Evolutionary conservation across 2,888 invertebrate species (phyloP).

Genomic region (Lymantria dispar): DNA sequence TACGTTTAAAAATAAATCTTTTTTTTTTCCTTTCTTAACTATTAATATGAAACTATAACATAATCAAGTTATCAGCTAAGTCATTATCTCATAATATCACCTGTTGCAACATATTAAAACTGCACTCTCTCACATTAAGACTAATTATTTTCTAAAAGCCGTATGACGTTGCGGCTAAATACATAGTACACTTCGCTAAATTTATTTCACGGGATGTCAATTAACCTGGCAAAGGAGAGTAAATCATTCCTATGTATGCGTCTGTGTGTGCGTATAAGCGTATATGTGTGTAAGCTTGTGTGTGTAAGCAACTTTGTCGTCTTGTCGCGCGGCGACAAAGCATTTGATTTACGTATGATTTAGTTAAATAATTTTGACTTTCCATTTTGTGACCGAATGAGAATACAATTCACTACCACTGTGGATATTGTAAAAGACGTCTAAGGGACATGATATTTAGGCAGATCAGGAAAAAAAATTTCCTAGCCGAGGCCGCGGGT

Average conservation of each 20-base stretch:
- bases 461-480: no score
- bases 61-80: no score
- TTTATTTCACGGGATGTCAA: slow-evolving; percentile 54
- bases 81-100: no score
- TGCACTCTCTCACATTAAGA: slow-evolving; percentile 23
- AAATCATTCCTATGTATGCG: slow-evolving; percentile 43
- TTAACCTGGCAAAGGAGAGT: slow-evolving; percentile 49
- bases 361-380: no score
- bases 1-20: no score
- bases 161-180: slow-evolving; percentile 39
- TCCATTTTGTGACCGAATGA: no score
- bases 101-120: slow-evolving; percentile 15
- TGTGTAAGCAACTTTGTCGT: slow-evolving; percentile 37
- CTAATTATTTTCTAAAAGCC: slow-evolving; percentile 50
- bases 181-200: slow-evolving; percentile 46
- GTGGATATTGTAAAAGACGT: no score
- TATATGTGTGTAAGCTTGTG: slow-evolving; percentile 16
- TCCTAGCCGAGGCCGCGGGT: no score
- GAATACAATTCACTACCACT: no score
- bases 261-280: slow-evolving; percentile 11
- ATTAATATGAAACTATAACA: no score
- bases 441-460: no score
- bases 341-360: slow-evolving; percentile 42
- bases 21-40: no score
- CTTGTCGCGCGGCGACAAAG: slow-evolving; percentile 44